phyloP scores from a whole-genome alignment of 2,888 invertebrate species.

The Hypena proboscidalis region DNA sequence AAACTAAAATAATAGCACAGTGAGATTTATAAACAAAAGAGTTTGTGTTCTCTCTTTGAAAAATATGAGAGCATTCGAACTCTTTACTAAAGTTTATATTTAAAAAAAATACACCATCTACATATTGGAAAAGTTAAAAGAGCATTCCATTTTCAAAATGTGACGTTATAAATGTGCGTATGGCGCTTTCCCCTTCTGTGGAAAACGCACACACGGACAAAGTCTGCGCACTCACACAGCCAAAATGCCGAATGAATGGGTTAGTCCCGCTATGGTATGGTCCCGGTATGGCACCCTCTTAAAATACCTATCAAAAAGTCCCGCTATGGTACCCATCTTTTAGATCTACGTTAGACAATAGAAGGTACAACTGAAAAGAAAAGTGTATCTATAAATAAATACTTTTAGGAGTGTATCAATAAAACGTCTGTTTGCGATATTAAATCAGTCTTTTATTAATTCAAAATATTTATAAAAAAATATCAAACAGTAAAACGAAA shows the following conservation, averaged over 20 bases:
- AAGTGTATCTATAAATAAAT: too few species aligned
- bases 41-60: constrained; percentile 4
- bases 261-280: too few species aligned
- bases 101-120: constrained; percentile 37
- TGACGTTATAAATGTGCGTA: constrained; percentile 59
- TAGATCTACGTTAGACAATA: too few species aligned
- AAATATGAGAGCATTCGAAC: constrained; percentile 19
- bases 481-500: too few species aligned
- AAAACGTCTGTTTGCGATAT: too few species aligned
- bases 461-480: too few species aligned
- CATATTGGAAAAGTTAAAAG: constrained; percentile 70
- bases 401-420: too few species aligned
- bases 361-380: too few species aligned
- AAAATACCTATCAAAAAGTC: too few species aligned
- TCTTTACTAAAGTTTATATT: constrained; percentile 19
- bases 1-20: background rate
- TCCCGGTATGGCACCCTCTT: too few species aligned
- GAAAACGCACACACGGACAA: constrained; percentile 62
- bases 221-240: constrained; percentile 38
- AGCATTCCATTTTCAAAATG: constrained; percentile 75
- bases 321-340: too few species aligned
- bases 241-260: constrained; percentile 13
- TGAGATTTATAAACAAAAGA: constrained; percentile 3
- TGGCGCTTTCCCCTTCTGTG: constrained; percentile 71
- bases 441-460: too few species aligned